Base-by-base conservation (phyloP, 1,140 invertebrate species). In the Stegodyphus dumicola region DNA sequence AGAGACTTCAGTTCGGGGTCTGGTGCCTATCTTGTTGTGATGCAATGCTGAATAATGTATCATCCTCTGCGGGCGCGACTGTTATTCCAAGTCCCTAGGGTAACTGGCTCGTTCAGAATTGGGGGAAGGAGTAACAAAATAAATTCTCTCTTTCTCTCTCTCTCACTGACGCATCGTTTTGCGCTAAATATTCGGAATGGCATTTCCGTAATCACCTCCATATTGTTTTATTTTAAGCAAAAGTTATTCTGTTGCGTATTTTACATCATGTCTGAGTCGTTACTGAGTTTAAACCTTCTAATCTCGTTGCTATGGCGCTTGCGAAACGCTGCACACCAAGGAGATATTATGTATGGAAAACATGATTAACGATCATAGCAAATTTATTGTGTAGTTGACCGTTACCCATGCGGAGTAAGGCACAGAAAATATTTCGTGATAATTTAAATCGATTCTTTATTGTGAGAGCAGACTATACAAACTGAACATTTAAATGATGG, bases 1-100 rank as follows among this genome's bases (percentile, higher is more conserved):
- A 80, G 78, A 69, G 80, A 65, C 81, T 13, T 11, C 56, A 13
- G 53, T 80, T 51, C 69, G 69, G 15, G 33, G 56, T 66, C 17
- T 49, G 10, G 52, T 76, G 48, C 70, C 56, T 65, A 77, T 77
- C 83, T 85, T 85, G 83, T 85, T 85, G 83, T 76, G 83, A 85
- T 85, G 83, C 83, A n/a, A 77, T 70, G 6, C 66, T 85, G 83
- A 85, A 85, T 85, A 85, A 85, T 85, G 77, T 85, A 85, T 85
- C 52, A 54, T 54, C 60, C 70, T 85, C 64, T 85, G 70, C 83
- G 66, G 75, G 83, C 74, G 83, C 83, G 83, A 83, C 80, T 83
- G 80, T 54, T 74, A 75, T 75, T 74, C 80, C 60, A 33, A 49
- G 13, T 77, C 83, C 83, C 83, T 54, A 54, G 64, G 83, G 73